Conservation (phyloP, 2,888 invertebrate genomes). For the Caenorhabditis virilis region DNA sequence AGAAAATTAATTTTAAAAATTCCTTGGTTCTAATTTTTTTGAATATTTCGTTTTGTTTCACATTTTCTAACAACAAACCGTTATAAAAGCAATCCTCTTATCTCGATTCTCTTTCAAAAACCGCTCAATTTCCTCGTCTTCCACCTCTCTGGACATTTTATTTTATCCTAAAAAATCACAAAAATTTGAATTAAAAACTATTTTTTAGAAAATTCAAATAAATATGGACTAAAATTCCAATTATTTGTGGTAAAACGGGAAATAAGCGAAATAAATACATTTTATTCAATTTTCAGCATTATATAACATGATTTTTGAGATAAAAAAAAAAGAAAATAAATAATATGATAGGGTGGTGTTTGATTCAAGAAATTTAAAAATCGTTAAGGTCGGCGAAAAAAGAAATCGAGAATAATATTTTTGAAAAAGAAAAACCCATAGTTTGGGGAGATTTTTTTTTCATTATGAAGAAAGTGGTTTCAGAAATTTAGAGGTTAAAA, state of each 20-base stretch:
- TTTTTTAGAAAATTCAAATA: background rate
- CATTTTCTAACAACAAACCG: too few relatives aligned
- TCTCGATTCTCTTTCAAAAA: conserved; percentile 29
- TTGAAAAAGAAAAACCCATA: too few relatives aligned
- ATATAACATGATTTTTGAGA: background rate
- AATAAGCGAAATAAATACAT: background rate
- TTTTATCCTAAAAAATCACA: background rate
- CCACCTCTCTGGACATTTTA: too few relatives aligned
- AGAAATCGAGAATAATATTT: too few relatives aligned
- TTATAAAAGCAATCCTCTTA: conserved; percentile 43
- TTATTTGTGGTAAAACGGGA: background rate
- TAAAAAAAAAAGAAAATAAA: conserved; percentile 2
- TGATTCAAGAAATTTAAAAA: background rate
- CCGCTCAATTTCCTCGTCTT: conserved; percentile 6
- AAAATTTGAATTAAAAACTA: background rate
- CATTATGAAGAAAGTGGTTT: too few relatives aligned
- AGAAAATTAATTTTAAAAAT: too few relatives aligned
- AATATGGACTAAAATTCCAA: conserved; percentile 3
- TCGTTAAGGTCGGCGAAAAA: too few relatives aligned
- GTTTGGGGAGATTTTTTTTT: conserved; percentile 9
- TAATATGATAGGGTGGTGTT: too few relatives aligned
- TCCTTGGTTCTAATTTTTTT: too few relatives aligned
- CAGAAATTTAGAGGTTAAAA: too few relatives aligned
- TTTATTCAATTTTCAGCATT: background rate
- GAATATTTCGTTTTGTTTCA: too few relatives aligned